Conservation (phyloP, 1,140 invertebrate species). For the Eciton burchellii region DNA sequence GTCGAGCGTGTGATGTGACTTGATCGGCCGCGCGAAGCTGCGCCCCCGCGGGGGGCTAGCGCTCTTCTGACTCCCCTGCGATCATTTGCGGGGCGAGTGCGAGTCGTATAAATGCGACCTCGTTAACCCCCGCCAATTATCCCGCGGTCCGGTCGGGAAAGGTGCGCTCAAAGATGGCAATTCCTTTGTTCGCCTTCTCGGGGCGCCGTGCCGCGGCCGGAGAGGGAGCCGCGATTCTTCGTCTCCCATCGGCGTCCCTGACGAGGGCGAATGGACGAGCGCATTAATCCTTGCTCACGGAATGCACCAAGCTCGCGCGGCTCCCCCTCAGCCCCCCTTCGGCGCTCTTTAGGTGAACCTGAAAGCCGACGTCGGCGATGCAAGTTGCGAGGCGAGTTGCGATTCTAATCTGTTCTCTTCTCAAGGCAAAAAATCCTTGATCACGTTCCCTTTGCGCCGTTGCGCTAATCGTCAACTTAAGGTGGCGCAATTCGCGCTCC, state of each 20-base stretch:
- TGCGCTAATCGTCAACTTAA: too few species aligned
- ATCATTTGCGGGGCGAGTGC: background rate
- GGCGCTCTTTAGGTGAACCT: too few species aligned
- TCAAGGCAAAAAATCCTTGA: too few species aligned
- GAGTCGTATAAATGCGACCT: conserved; percentile 17
- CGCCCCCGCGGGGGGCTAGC: background rate
- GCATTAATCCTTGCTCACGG: conserved; percentile 65
- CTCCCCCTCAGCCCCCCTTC: too few species aligned
- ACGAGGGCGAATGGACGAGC: conserved; percentile 33
- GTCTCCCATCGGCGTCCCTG: conserved; percentile 58
- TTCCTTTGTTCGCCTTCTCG: conserved; percentile 11
- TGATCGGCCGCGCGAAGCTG: too few species aligned
- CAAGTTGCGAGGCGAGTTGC: too few species aligned
- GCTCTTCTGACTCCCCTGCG: background rate
- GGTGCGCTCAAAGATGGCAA: conserved; percentile 13
- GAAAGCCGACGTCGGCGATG: too few species aligned
- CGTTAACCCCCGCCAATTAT: conserved; percentile 59
- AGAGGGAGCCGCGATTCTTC: conserved; percentile 67
- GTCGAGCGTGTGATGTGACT: too few species aligned
- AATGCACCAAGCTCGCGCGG: background rate
- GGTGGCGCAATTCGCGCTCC: too few species aligned
- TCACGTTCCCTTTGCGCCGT: too few species aligned
- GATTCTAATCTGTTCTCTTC: too few species aligned
- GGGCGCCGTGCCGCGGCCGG: conserved; percentile 18
- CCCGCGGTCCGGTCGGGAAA: background rate